A percentile compares a stretch with the other conserved stretches of the same genome.
phyloP scores from a whole-genome alignment of 2,888 invertebrate genomes.

The Plusia festucae region DNA sequence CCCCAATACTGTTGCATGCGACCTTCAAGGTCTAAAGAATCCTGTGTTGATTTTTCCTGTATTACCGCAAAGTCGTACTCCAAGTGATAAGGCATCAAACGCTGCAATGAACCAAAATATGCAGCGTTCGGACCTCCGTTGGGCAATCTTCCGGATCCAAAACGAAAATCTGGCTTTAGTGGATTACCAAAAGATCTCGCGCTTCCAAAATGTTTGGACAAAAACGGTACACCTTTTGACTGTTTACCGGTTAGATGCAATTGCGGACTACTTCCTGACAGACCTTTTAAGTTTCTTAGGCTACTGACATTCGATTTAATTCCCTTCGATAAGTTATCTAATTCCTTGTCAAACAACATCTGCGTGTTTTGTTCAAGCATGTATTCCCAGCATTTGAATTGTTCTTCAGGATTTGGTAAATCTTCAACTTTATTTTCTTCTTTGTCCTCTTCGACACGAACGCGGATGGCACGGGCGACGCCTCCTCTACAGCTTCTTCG shows the following conservation, averaged over 20 bases:
- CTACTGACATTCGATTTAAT: constrained; percentile 88
- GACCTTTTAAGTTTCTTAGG: constrained; percentile 89
- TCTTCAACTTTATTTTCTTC: constrained; percentile 81
- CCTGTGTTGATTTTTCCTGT: constrained; percentile 93
- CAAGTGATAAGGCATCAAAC: constrained; percentile 94
- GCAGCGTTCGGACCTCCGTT: constrained; percentile 95
- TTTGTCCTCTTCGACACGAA: constrained; percentile 91
- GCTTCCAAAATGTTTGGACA: constrained; percentile 94
- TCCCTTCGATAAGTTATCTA: constrained; percentile 93
- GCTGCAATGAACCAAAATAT: constrained; percentile 95
- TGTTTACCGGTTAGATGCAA: constrained; percentile 85
- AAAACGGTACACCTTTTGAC: constrained; percentile 86
- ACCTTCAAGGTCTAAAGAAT: constrained; percentile 94
- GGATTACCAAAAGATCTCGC: constrained; percentile 93
- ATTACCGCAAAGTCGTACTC: constrained; percentile 96
- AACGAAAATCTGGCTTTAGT: constrained; percentile 89
- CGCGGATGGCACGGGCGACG: constrained; percentile 90
- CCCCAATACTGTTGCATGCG: constrained; percentile 98
- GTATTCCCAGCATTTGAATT: constrained; percentile 97
- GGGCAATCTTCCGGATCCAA: constrained; percentile 89
- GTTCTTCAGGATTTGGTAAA: constrained; percentile 92
- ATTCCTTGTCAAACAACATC: constrained; percentile 95
- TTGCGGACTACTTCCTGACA: constrained; percentile 93
- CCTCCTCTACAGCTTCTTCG: constrained; percentile 89
- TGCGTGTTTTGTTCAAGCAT: constrained; percentile 97